These are phyloP conservation scores for Whitmania pigra DNA, from an alignment of 1,140 invertebrate species.

Conservation along the genomic window DNA sequence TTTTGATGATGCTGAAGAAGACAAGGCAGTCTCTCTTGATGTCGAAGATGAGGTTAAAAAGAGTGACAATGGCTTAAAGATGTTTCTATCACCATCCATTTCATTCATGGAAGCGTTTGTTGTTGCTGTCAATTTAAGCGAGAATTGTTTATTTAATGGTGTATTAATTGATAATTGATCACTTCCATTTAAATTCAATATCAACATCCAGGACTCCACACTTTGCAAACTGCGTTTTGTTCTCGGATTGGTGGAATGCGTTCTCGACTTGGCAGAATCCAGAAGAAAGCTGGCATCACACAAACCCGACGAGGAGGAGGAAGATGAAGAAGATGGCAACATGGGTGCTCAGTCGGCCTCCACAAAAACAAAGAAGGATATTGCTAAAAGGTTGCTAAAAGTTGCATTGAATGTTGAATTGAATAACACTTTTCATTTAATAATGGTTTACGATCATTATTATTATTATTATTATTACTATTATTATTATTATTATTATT, in stretches of 20 bases:
- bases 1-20: not conserved
- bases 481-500: too few relatives aligned
- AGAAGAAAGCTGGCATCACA: constrained; percentile 50
- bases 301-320: not conserved
- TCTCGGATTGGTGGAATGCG: constrained; percentile 77
- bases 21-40: not conserved
- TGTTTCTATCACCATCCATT: too few relatives aligned
- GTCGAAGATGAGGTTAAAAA: not conserved
- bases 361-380: not conserved
- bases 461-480: too few relatives aligned
- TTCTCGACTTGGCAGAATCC: constrained; percentile 68
- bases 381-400: too few relatives aligned
- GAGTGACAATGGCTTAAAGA: too few relatives aligned
- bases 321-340: not conserved
- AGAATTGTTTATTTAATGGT: not conserved
- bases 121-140: too few relatives aligned
- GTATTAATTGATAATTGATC: not conserved
- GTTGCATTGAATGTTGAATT: too few relatives aligned
- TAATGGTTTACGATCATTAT: too few relatives aligned
- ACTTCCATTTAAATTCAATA: not conserved
- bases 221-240: constrained; percentile 85
- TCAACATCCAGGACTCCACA: constrained; percentile 75
- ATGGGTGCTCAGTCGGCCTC: not conserved
- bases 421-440: too few relatives aligned
- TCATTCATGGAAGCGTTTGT: too few relatives aligned